A percentile compares a stretch with the other conserved stretches of the same genome.
phyloP scores from a whole-genome alignment of 2,888 invertebrate species.

The Vanessa cardui region DNA sequence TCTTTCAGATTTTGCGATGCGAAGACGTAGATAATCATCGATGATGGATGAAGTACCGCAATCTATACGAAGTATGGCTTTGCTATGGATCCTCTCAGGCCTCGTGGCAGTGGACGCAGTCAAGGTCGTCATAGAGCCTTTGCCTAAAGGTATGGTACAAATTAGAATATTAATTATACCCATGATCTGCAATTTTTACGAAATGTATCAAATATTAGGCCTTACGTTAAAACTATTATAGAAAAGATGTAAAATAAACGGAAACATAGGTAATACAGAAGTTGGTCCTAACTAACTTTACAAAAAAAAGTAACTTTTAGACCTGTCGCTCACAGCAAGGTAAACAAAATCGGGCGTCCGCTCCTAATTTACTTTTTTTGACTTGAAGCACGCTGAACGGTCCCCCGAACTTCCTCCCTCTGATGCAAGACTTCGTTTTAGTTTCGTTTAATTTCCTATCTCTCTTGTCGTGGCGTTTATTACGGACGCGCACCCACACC shows the following conservation, averaged over 20 bases:
- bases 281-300: constrained; percentile 29
- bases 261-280: constrained; percentile 28
- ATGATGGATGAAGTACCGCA: constrained; percentile 62
- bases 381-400: constrained; percentile 48
- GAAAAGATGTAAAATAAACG: not conserved
- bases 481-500: constrained; percentile 65
- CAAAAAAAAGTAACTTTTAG: constrained; percentile 42
- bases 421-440: constrained; percentile 75
- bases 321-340: constrained; percentile 50
- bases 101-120: constrained; percentile 67
- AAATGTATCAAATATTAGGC: not conserved
- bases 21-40: constrained; percentile 51
- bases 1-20: constrained; percentile 62
- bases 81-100: constrained; percentile 66
- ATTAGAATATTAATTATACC: not conserved
- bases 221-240: not conserved
- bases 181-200: not conserved
- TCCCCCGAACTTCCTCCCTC: constrained; percentile 64
- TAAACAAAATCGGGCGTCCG: constrained; percentile 69
- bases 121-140: constrained; percentile 78
- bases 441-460: constrained; percentile 81
- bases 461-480: constrained; percentile 77
- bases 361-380: constrained; percentile 71
- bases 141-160: constrained; percentile 74
- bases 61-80: constrained; percentile 55